A percentile compares a stretch with the other conserved stretches of the same genome.
These are phyloP conservation scores for Phyllopteryx taeniolatus DNA, from an alignment of 2,113 vertebrate species.

Conservation along the genomic window DNA sequence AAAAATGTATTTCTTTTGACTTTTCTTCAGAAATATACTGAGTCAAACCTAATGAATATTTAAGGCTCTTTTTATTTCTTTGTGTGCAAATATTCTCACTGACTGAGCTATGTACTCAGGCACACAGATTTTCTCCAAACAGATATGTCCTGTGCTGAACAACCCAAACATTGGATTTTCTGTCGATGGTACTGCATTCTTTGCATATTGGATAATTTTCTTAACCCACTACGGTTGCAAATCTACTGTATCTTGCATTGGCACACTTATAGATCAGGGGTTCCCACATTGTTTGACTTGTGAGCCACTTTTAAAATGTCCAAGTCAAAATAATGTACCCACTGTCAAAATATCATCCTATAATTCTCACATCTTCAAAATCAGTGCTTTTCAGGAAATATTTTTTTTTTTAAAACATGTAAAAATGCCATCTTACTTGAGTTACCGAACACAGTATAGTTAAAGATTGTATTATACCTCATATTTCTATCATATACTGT, in stretches of 20 bases:
- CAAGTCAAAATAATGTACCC: not conserved
- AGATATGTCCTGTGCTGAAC: constrained; percentile 14
- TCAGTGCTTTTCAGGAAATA: too few relatives aligned
- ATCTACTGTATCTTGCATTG: not conserved
- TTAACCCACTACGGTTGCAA: constrained; percentile 9
- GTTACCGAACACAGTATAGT: too few relatives aligned
- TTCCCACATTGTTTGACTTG: not conserved
- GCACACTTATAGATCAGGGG: not conserved
- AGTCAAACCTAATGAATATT: constrained; percentile 35
- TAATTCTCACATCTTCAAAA: too few relatives aligned
- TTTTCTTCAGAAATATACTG: constrained; percentile 23
- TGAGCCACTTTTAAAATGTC: not conserved
- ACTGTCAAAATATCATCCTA: not conserved
- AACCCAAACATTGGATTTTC: constrained; percentile 15
- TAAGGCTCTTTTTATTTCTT: constrained; percentile 8
- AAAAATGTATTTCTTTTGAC: constrained; percentile 10
- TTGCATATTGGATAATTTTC: constrained; percentile 16
- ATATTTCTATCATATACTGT: too few relatives aligned
- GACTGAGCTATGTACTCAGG: constrained; percentile 17
- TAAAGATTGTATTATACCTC: too few relatives aligned
- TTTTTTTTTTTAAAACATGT: too few relatives aligned
- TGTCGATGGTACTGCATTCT: not conserved
- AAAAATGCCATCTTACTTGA: too few relatives aligned
- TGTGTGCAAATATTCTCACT: constrained; percentile 33
- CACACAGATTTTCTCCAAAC: constrained; percentile 29